phyloP scores from a whole-genome alignment of 1,140 invertebrate genomes.

The Thereuonema tuberculata region DNA sequence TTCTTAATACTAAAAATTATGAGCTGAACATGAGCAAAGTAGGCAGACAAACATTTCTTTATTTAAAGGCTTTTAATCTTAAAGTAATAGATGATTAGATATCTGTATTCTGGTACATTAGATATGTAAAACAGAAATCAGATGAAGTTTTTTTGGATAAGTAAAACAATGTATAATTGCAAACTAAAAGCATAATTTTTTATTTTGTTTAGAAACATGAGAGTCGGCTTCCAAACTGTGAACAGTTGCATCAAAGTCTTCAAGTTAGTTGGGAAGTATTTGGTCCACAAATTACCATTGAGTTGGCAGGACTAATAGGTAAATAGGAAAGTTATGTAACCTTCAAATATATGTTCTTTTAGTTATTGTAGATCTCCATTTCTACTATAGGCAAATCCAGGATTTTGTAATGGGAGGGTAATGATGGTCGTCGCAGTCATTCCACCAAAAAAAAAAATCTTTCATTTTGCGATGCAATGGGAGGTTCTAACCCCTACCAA shows the following conservation, averaged over 20 bases:
- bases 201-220: conserved; percentile 23
- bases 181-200: too few relatives aligned
- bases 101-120: too few relatives aligned
- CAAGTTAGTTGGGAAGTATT: conserved; percentile 82
- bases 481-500: too few relatives aligned
- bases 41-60: too few relatives aligned
- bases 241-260: conserved; percentile 61
- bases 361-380: neutral
- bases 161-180: too few relatives aligned
- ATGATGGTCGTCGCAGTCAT: too few relatives aligned
- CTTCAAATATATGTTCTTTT: neutral
- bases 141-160: too few relatives aligned
- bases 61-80: too few relatives aligned
- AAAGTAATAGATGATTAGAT: too few relatives aligned
- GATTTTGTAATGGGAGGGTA: neutral
- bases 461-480: neutral
- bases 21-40: too few relatives aligned
- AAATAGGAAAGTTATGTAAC: conserved; percentile 17
- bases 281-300: conserved; percentile 71
- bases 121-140: too few relatives aligned
- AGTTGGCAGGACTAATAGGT: conserved; percentile 64
- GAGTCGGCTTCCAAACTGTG: conserved; percentile 59
- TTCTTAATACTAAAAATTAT: too few relatives aligned
- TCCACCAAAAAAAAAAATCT: neutral
- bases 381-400: neutral